phyloP scores from a whole-genome alignment of 2,113 vertebrate genomes.

The Chamaea fasciata region DNA sequence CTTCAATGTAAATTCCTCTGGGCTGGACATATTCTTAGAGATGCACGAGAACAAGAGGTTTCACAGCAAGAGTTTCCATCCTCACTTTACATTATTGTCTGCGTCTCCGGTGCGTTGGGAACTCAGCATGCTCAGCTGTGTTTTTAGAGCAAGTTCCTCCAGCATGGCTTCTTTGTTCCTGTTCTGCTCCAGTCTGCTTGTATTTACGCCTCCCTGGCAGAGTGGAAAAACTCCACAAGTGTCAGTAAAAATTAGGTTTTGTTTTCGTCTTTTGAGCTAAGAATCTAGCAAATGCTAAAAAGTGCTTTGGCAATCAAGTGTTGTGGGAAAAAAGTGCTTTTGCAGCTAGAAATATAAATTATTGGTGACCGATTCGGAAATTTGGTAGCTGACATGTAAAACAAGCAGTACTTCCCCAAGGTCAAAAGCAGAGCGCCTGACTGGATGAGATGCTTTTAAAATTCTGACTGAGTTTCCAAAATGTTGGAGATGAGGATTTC shows the following conservation, averaged over 20 bases:
- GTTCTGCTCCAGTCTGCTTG: conserved; percentile 21
- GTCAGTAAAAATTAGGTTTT: background rate
- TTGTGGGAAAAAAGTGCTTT: background rate
- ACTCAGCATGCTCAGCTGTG: background rate
- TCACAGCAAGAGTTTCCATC: conserved; percentile 45
- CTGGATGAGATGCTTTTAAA: background rate
- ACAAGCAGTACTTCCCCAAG: background rate
- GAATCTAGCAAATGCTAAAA: background rate
- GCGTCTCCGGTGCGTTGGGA: accelerated
- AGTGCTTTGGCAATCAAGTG: background rate
- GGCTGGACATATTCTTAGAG: background rate
- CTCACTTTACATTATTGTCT: conserved; percentile 12
- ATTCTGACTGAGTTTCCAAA: background rate
- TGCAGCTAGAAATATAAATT: background rate
- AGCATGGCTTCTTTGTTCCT: conserved; percentile 5
- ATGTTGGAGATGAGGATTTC: background rate
- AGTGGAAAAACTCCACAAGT: background rate
- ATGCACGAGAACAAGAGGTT: background rate
- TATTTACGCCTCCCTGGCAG: background rate
- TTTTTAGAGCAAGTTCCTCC: conserved; percentile 28
- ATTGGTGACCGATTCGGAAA: background rate
- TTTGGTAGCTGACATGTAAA: background rate
- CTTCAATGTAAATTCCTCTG: background rate
- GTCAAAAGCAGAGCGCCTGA: background rate
- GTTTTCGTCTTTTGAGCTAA: background rate